phyloP scores from a whole-genome alignment of 2,797 vertebrate species.

The Anguilla anguilla region DNA sequence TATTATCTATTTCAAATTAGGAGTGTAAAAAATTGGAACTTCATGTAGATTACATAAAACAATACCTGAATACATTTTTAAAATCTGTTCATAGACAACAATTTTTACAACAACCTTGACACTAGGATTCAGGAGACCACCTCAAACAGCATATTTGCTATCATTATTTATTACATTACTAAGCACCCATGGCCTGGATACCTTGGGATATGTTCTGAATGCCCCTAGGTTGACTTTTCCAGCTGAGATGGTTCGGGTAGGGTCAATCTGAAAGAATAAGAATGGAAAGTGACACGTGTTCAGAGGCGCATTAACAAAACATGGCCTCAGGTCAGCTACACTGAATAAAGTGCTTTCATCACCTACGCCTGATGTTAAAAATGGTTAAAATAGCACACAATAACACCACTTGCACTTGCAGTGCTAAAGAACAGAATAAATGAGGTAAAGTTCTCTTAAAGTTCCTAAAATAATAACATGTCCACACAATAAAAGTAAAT shows the following conservation, averaged over 20 bases:
- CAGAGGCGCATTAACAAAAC: background rate
- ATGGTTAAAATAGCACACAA: background rate
- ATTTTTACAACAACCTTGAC: no score
- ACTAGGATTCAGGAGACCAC: background rate
- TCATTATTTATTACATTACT: background rate
- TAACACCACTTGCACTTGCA: background rate
- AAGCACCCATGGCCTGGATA: conserved; percentile 59
- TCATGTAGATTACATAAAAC: background rate
- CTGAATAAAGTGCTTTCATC: background rate
- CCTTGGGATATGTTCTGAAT: conserved; percentile 98
- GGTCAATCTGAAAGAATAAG: conserved; percentile 84
- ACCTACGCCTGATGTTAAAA: background rate
- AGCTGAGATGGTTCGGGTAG: conserved; percentile 98
- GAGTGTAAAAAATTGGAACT: background rate
- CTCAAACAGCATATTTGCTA: background rate
- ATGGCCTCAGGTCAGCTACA: background rate
- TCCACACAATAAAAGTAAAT: background rate
- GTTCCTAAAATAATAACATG: background rate
- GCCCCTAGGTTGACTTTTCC: conserved; percentile 99
- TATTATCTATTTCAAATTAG: background rate
- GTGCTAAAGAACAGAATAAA: background rate
- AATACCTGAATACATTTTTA: background rate
- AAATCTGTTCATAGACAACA: no score
- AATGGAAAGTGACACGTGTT: conserved; percentile 23
- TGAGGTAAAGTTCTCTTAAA: background rate